phyloP scores from a whole-genome alignment of 1,140 invertebrate species.

The Drosophila mojavensis region DNA sequence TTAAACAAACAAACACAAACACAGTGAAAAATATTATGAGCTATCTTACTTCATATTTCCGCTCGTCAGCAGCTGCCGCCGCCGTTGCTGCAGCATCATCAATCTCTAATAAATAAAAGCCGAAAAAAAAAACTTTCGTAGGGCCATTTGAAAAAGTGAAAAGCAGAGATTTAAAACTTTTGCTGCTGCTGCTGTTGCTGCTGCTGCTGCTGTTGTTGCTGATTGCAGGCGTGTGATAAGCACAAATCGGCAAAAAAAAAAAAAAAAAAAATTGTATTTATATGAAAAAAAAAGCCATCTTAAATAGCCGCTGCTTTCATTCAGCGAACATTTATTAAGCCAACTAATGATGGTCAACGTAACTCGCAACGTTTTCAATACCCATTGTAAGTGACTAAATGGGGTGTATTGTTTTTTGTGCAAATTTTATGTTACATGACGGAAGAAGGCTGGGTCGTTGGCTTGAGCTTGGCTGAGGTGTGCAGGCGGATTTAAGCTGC shows the following conservation, averaged over 20 bases:
- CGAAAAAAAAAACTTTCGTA: slow-evolving; percentile 26
- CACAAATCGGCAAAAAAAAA: slow-evolving; percentile 40
- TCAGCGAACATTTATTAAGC: slow-evolving; percentile 68
- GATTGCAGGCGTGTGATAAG: slow-evolving; percentile 73
- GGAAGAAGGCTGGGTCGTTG: too few species aligned
- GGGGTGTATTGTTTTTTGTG: too few species aligned
- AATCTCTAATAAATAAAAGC: slow-evolving; percentile 42
- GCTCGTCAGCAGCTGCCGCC: slow-evolving; percentile 29
- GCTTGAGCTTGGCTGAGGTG: too few species aligned
- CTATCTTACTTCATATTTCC: slow-evolving; percentile 70
- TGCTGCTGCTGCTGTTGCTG: background rate
- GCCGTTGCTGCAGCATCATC: slow-evolving; percentile 15
- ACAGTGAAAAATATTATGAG: slow-evolving; percentile 65
- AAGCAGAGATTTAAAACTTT: slow-evolving; percentile 38
- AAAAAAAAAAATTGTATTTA: slow-evolving; percentile 8
- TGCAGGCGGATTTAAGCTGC: too few species aligned
- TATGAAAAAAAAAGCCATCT: slow-evolving; percentile 5
- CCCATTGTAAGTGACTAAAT: too few species aligned
- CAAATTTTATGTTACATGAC: too few species aligned
- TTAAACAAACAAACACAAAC: slow-evolving; percentile 32
- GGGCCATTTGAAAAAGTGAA: slow-evolving; percentile 67
- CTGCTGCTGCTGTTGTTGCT: slow-evolving; percentile 18
- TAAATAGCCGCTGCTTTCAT: slow-evolving; percentile 52
- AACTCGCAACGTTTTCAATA: slow-evolving; percentile 27
- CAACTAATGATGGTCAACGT: slow-evolving; percentile 77